Percentiles rank a stretch among this genome's conserved stretches.
These are phyloP conservation scores for Sylvilagus bachmani DNA, from an alignment of 2,113 vertebrate genomes.

Conservation along the genomic window DNA sequence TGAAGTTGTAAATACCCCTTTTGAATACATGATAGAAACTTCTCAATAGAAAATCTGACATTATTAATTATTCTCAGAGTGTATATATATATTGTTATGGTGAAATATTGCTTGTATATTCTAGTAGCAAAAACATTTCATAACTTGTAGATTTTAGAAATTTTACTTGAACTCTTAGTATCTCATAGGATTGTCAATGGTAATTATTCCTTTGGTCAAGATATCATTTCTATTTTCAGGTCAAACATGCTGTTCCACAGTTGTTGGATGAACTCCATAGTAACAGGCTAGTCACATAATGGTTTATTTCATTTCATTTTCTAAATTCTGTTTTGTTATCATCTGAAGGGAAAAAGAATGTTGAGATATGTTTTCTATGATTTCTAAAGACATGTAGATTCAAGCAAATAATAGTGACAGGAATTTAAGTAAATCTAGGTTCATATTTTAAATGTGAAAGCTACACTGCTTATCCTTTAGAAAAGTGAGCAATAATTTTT, in stretches of 20 bases:
- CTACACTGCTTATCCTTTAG: conserved; percentile 16
- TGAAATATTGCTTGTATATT: background rate
- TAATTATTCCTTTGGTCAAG: background rate
- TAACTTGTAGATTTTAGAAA: background rate
- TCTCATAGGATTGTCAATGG: background rate
- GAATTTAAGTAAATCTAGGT: background rate
- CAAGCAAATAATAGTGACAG: background rate
- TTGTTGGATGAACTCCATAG: background rate
- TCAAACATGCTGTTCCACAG: background rate
- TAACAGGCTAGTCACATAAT: background rate
- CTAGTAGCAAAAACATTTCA: background rate
- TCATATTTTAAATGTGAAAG: conserved; percentile 33
- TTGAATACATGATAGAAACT: background rate
- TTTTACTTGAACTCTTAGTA: background rate
- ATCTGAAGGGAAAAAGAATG: background rate
- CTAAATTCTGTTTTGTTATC: background rate
- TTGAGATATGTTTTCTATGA: background rate
- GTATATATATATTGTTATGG: background rate
- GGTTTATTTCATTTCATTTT: background rate
- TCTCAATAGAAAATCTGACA: background rate
- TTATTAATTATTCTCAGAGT: background rate
- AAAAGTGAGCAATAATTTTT: conserved; percentile 31
- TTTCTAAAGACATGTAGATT: conserved; percentile 36
- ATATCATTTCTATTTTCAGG: background rate
- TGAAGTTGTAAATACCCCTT: background rate